phyloP scores from a whole-genome alignment of 2,797 vertebrate genomes.

The Melanitta fusca region DNA sequence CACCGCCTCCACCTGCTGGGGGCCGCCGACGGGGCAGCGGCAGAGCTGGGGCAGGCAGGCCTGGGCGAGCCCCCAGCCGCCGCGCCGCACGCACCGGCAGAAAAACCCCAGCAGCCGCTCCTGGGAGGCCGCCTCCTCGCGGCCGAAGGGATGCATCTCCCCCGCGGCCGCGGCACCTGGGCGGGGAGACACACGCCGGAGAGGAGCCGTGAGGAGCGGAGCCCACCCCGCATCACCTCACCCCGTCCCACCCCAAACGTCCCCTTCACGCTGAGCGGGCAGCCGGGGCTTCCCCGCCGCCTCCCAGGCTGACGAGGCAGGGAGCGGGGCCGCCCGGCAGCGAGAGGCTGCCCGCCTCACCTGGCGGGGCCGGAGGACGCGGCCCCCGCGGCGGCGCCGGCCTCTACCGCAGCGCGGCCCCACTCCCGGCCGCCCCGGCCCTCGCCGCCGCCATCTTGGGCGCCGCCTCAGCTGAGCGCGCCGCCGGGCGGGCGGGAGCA shows the following conservation, averaged over 20 bases:
- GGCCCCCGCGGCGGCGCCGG: background rate
- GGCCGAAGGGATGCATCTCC: constrained; percentile 87
- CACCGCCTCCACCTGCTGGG: constrained; percentile 78
- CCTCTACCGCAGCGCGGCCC: background rate
- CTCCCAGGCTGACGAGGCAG: too few species aligned
- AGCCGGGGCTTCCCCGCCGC: too few species aligned
- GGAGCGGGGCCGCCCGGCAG: too few species aligned
- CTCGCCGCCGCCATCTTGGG: constrained; percentile 70
- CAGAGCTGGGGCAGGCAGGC: constrained; percentile 90
- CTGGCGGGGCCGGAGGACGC: background rate
- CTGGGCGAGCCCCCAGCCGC: constrained; percentile 91
- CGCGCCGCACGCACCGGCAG: constrained; percentile 84
- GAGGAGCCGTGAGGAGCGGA: background rate
- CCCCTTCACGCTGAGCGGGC: background rate
- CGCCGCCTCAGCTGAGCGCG: constrained; percentile 62
- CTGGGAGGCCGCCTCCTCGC: constrained; percentile 86
- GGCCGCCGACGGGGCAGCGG: constrained; percentile 70
- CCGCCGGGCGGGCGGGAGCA: background rate
- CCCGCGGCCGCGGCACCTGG: background rate
- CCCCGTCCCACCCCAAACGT: background rate
- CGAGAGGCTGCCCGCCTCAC: background rate
- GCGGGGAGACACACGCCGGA: background rate
- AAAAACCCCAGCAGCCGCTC: constrained; percentile 89
- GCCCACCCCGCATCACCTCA: background rate
- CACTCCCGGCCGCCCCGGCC: background rate